Conservation (phyloP, 2,797 vertebrate species). For the Siniperca undulata region DNA sequence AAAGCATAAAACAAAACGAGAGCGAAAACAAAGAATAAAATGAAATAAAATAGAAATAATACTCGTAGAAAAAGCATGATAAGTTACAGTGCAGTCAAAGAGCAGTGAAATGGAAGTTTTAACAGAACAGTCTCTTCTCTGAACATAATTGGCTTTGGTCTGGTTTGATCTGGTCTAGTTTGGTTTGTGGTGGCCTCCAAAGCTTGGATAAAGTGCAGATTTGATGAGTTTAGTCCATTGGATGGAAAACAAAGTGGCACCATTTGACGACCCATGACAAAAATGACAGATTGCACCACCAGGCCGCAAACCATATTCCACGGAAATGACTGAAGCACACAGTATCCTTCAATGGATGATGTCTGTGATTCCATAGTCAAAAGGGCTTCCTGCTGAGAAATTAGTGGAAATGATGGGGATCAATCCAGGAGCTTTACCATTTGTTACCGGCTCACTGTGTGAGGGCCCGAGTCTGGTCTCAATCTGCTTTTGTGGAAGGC, state of each 20-base stretch:
- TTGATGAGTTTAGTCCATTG: slow-evolving; percentile 33
- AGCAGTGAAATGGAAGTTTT: neutral
- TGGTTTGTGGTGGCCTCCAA: neutral
- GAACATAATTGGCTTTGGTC: neutral
- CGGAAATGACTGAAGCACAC: slow-evolving; percentile 1
- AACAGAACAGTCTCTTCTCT: neutral
- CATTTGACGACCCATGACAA: slow-evolving; percentile 1
- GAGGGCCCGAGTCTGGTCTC: slow-evolving; percentile 30
- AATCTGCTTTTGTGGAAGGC: slow-evolving; percentile 49
- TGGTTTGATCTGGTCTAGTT: slow-evolving; percentile 5
- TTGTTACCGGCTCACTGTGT: slow-evolving; percentile 25
- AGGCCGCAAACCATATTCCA: slow-evolving; percentile 31
- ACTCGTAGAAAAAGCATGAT: neutral
- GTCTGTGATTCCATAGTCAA: slow-evolving; percentile 11
- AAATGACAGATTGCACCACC: slow-evolving; percentile 14
- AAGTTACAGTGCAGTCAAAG: neutral
- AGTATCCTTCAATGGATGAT: neutral
- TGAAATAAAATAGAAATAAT: neutral
- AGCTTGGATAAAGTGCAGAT: slow-evolving; percentile 35
- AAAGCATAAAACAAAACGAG: neutral
- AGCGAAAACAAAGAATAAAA: neutral
- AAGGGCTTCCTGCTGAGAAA: neutral
- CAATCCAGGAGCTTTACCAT: slow-evolving; percentile 23
- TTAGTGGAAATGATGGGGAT: slow-evolving; percentile 39
- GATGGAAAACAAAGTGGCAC: slow-evolving; percentile 29